Evolutionary conservation across 2,113 vertebrate genomes (phyloP), one percentile per base, ranked within the genome.

Genomic region (Acanthisitta chloris): DNA sequence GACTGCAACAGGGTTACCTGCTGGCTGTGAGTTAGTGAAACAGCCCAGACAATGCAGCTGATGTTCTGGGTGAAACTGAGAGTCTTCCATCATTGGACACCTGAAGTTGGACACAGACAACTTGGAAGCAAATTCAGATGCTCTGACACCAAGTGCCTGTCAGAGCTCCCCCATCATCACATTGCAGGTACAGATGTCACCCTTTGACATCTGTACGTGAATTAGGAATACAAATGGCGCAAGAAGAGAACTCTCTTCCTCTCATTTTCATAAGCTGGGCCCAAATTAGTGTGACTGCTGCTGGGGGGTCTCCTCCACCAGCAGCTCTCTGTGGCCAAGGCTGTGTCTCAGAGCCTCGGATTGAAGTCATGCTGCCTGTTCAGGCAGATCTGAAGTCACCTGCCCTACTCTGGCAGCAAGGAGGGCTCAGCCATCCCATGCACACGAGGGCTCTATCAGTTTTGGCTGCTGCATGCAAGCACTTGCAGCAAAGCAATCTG

Each of bases 391-490:
- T 57, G 59, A 78, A 62, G 59, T 45, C 46, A 51, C 18, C 15
- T 21, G 17, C 25, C 28, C 36, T 2, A 2, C n/a, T n/a, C n/a
- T n/a, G n/a, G n/a, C n/a, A n/a, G n/a, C n/a, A n/a, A n/a, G 36
- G 42, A 42, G 54, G 43, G 40, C 43, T 33, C 54, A 20, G 29
- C 40, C 36, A 26, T 16, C 51, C 19, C 40, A 24, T 2, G 12
- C 2, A 26, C 28, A 23, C 0, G 0, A 55, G n/a, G 15, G 15
- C 17, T 54, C 19, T 49, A n/a, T n/a, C n/a, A n/a, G n/a, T n/a
- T n/a, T n/a, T n/a, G n/a, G n/a, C n/a, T n/a, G n/a, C n/a, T n/a
- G n/a, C n/a, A n/a, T n/a, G 52, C 23, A 48, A 34, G 36, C 38
- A 40, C 49, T 34, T 21, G 5, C 15, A 52, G 57, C 28, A 58